Evolutionary conservation across 2,888 invertebrate species (phyloP).

Genomic region (Harpalus rubripes): DNA sequence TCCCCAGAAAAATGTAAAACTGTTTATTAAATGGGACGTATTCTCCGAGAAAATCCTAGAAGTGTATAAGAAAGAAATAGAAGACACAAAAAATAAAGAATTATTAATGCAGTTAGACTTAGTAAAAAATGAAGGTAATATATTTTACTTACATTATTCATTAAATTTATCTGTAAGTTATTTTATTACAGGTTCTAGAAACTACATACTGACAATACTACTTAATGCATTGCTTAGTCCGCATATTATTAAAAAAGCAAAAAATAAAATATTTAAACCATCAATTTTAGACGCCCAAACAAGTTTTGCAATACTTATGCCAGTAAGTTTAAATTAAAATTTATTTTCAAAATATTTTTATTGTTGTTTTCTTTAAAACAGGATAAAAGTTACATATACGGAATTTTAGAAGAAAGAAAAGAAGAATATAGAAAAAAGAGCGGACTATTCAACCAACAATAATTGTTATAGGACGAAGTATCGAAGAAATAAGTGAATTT

Average conservation of each 20-base stretch:
- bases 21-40: too few relatives aligned
- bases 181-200: neutral
- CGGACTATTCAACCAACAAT: constrained; percentile 1
- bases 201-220: constrained; percentile 3
- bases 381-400: constrained; percentile 5
- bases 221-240: neutral
- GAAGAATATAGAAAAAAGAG: neutral
- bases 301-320: neutral
- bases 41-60: too few relatives aligned
- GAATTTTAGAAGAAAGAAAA: constrained; percentile 13
- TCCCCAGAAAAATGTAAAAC: too few relatives aligned
- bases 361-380: neutral
- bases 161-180: neutral
- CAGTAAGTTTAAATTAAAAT: constrained; percentile 10
- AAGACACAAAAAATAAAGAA: neutral
- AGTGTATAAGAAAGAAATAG: neutral
- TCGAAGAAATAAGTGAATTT: constrained; percentile 2
- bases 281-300: constrained; percentile 4
- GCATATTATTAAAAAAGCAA: constrained; percentile 2
- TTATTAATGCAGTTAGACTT: neutral
- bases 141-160: neutral
- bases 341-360: neutral
- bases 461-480: constrained; percentile 1
- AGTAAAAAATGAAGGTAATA: neutral
- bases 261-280: constrained; percentile 12